Percentiles rank a stretch among this genome's conserved stretches.
Conservation (phyloP, 2,113 vertebrate species). For the Marmota monax region DNA sequence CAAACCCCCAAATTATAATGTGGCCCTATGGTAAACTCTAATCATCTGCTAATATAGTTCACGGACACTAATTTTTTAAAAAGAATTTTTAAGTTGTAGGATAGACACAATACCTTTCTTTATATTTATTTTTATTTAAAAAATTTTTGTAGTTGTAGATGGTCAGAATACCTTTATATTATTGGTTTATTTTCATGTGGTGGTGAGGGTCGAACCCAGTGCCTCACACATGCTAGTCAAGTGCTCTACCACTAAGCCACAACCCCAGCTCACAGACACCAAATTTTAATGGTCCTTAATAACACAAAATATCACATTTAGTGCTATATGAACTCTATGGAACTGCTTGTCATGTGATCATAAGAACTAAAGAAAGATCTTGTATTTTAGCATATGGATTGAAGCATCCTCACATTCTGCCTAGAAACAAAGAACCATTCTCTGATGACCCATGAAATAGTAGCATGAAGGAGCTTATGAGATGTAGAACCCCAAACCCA, state of each 20-base stretch:
- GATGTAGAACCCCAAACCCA: background rate
- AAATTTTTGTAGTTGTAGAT: too few species aligned
- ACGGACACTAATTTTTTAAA: background rate
- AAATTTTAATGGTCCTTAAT: background rate
- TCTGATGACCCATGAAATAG: background rate
- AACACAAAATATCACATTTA: background rate
- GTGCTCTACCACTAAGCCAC: too few species aligned
- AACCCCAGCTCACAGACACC: background rate
- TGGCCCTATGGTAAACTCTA: background rate
- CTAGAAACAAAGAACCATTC: background rate
- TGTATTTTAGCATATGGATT: conserved; percentile 5
- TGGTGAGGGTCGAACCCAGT: too few species aligned
- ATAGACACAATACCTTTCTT: too few species aligned
- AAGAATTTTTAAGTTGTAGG: too few species aligned
- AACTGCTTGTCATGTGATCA: background rate
- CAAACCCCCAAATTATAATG: background rate
- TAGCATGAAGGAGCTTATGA: background rate
- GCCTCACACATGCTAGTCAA: too few species aligned
- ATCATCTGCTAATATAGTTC: conserved; percentile 3
- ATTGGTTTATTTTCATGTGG: too few species aligned
- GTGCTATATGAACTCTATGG: background rate
- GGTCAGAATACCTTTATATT: too few species aligned
- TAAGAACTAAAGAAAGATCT: conserved; percentile 31
- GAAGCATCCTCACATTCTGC: background rate
- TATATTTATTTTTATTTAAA: too few species aligned